phyloP scores from a whole-genome alignment of 2,797 vertebrate genomes.

The Myotis planiceps region DNA sequence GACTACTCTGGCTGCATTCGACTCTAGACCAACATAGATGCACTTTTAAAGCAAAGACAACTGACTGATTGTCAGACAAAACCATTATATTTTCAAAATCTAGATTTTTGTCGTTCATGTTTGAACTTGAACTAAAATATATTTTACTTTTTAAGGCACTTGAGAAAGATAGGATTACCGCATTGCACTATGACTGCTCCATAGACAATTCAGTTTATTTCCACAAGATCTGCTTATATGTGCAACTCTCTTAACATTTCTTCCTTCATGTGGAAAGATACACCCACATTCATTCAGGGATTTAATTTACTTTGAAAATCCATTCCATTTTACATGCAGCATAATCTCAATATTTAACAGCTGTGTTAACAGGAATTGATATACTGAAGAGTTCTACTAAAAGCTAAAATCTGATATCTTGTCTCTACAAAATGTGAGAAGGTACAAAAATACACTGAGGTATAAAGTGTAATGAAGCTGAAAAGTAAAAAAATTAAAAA shows the following conservation, averaged over 20 bases:
- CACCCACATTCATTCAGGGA: not conserved
- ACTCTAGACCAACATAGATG: not conserved
- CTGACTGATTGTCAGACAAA: not conserved
- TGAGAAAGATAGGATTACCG: not conserved
- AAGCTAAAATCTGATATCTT: not conserved
- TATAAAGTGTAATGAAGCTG: conserved; percentile 17
- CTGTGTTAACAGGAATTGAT: conserved; percentile 49
- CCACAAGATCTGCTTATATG: not conserved
- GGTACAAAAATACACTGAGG: conserved; percentile 10
- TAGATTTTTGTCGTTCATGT: not conserved
- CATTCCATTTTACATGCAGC: conserved; percentile 37
- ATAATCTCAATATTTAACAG: conserved; percentile 45
- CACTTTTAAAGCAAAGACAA: conserved; percentile 25
- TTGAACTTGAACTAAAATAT: not conserved
- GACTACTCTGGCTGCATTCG: not conserved
- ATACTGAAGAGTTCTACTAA: not conserved
- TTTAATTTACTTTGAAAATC: conserved; percentile 52
- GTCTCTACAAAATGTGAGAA: not conserved
- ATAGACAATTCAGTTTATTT: not conserved
- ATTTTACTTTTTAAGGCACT: not conserved
- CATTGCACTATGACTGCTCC: not conserved
- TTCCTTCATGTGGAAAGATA: conserved; percentile 25
- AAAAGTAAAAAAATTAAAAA: conserved; percentile 50
- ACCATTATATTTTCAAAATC: conserved; percentile 10
- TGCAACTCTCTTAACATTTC: not conserved